Conservation (phyloP, 2,113 vertebrate genomes). For the Cyprinodon tularosa region DNA sequence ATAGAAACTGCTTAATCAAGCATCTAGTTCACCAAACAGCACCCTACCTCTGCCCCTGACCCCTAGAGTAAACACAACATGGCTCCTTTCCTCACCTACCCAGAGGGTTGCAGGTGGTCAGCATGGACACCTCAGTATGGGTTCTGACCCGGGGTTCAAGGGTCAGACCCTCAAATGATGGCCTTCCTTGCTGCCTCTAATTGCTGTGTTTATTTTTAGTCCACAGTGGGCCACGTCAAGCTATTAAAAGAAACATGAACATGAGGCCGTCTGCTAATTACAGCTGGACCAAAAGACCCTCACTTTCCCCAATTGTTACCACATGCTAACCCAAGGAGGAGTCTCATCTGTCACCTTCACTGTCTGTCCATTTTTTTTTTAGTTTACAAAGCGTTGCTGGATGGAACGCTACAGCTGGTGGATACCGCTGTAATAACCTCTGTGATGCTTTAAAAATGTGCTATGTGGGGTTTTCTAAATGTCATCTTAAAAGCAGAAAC, state of each 20-base stretch:
- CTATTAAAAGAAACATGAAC: constrained; percentile 90
- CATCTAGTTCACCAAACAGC: constrained; percentile 55
- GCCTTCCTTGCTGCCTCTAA: constrained; percentile 76
- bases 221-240: constrained; percentile 80
- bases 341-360: constrained; percentile 73
- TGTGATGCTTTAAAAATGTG: neutral
- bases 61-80: constrained; percentile 74
- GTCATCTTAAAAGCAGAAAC: neutral
- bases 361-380: constrained; percentile 57
- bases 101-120: constrained; percentile 72
- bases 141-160: constrained; percentile 77
- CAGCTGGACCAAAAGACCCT: constrained; percentile 78
- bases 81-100: constrained; percentile 64
- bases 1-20: constrained; percentile 75
- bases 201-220: constrained; percentile 86
- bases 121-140: constrained; percentile 72
- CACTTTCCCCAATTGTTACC: constrained; percentile 81
- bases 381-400: constrained; percentile 20
- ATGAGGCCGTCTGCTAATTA: constrained; percentile 86
- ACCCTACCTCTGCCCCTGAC: constrained; percentile 63
- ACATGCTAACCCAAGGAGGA: constrained; percentile 73
- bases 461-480: neutral
- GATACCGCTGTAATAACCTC: constrained; percentile 1
- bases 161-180: constrained; percentile 79
- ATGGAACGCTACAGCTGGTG: constrained; percentile 31